Base-by-base conservation (phyloP, 2,113 vertebrate genomes). In the Collichthys lucidus region DNA sequence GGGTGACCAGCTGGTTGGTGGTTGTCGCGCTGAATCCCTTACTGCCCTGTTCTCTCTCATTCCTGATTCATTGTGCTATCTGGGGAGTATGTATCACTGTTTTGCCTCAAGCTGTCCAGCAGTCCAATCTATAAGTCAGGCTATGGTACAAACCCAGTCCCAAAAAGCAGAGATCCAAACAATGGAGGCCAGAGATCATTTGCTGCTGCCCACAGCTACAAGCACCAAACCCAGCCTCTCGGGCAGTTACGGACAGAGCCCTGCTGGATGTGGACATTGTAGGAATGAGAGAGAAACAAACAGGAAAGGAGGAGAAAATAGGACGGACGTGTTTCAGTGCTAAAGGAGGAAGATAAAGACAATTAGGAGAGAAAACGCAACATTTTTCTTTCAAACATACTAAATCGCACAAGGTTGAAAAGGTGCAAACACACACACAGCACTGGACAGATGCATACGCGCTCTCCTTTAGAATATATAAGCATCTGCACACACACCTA, bases 1-100 rank as follows among this genome's bases (percentile, higher is more conserved):
- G 52, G 20, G 59, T 79, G 73, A 67, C 61, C 69, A 82, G 83
- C 67, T 81, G 74, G 70, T 84, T 83, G 79, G 57, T 75, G 53
- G 26, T 72, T 46, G 52, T 44, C 29, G 61, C 35, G 22, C 22
- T 78, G 42, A 65, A 62, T 70, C 60, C 71, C 31, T 74, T 65
- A 8, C 26, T 71, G 63, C 85, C 17, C 22, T 55, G 11, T 57
- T 29, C 60, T 78, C 22, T 64, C 60, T 82, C 22, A 68, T 78
- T 64, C 31, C 57, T 40, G 55, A 82, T 84, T 81, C 67, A 80
- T 50, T 67, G 44, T 44, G 62, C 52, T 61, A 52, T 82, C 66
- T 22, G 11, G 42, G 67, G 57, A 79, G 87, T 82, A 68, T 78
- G 56, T 26, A 83, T 72, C 56, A 79, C 72, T 29, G 29, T 76